Conservation (phyloP, 2,888 invertebrate species). For the Nymphalis c-album region DNA sequence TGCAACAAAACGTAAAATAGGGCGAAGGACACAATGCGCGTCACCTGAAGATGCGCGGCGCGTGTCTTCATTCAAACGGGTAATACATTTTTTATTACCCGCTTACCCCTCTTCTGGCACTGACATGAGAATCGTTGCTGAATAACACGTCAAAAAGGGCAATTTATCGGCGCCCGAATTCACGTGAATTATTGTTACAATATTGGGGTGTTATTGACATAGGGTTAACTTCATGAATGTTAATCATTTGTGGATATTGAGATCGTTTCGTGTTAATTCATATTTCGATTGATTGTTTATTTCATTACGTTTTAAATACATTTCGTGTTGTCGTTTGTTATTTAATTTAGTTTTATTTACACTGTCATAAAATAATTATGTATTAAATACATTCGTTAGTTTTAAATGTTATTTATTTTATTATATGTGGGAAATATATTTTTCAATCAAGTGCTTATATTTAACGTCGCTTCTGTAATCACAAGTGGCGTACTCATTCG, state of each 20-base stretch:
- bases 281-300: conserved; percentile 17
- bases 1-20: conserved; percentile 18
- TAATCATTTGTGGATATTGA: conserved; percentile 40
- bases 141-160: conserved; percentile 78
- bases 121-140: conserved; percentile 63
- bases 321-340: neutral
- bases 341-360: neutral
- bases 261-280: conserved; percentile 28
- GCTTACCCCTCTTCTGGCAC: conserved; percentile 51
- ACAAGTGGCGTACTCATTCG: conserved; percentile 48
- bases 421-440: neutral
- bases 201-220: conserved; percentile 62
- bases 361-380: neutral
- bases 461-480: conserved; percentile 35
- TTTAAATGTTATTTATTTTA: neutral
- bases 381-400: too few species aligned
- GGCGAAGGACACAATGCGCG: conserved; percentile 26
- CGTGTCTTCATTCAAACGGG: conserved; percentile 58
- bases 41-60: conserved; percentile 45
- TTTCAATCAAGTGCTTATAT: conserved; percentile 16
- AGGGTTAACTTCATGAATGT: conserved; percentile 57
- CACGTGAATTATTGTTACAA: conserved; percentile 73
- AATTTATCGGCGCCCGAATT: conserved; percentile 66
- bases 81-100: conserved; percentile 60
- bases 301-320: neutral